phyloP scores from a whole-genome alignment of 2,113 vertebrate species.

The Heptranchias perlo region DNA sequence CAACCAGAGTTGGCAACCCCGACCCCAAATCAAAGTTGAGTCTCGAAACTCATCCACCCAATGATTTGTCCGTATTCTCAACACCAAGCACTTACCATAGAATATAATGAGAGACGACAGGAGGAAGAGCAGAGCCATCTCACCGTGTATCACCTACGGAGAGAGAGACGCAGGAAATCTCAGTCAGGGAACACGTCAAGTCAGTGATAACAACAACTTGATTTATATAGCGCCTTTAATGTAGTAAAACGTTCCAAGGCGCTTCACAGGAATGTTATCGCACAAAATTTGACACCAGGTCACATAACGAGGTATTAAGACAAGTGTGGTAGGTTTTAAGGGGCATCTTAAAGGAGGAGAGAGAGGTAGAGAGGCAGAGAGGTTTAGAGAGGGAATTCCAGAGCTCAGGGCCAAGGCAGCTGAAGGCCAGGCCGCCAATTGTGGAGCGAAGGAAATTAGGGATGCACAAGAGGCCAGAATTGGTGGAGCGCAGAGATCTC shows the following conservation, averaged over 20 bases:
- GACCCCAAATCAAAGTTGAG: neutral
- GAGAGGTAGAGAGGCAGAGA: neutral
- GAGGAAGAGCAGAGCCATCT: neutral
- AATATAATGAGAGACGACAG: neutral
- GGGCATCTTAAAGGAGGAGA: neutral
- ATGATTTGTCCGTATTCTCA: neutral
- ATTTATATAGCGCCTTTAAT: neutral
- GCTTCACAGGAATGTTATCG: neutral
- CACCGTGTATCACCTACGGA: neutral
- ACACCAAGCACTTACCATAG: neutral
- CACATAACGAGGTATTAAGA: neutral
- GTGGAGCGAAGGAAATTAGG: neutral
- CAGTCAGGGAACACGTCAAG: neutral
- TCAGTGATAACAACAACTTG: neutral
- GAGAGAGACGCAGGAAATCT: neutral
- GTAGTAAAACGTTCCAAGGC: neutral
- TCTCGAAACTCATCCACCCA: neutral
- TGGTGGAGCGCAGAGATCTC: neutral
- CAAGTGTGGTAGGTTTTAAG: neutral
- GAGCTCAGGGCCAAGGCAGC: neutral
- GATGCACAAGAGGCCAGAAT: neutral
- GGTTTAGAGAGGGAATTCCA: neutral
- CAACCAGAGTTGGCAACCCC: neutral
- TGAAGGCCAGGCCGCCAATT: neutral
- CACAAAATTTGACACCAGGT: neutral